Conservation (phyloP, 2,797 vertebrate species). For the Champsocephalus esox region DNA sequence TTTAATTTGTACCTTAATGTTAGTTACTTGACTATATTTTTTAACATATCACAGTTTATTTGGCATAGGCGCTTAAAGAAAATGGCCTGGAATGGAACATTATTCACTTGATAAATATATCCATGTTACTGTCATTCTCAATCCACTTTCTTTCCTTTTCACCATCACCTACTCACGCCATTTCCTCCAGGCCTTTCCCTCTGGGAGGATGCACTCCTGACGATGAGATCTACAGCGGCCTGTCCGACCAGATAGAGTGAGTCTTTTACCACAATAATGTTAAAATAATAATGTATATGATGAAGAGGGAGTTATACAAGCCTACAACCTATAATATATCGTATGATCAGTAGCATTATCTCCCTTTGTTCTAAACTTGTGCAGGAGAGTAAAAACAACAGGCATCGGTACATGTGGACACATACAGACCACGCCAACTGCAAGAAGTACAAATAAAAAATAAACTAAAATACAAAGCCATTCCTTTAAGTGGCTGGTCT, state of each 20-base stretch:
- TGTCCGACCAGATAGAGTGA: constrained; percentile 95
- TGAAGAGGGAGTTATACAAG: background rate
- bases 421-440: background rate
- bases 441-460: background rate
- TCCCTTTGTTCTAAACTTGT: background rate
- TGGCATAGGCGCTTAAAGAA: background rate
- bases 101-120: background rate
- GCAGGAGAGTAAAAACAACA: background rate
- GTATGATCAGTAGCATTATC: no score
- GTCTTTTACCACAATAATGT: constrained; percentile 44
- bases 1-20: background rate
- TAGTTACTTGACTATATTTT: no score
- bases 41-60: background rate
- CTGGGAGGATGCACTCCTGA: constrained; percentile 85
- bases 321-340: background rate
- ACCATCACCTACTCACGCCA: background rate
- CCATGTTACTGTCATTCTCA: background rate
- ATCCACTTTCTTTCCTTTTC: background rate
- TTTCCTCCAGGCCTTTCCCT: constrained; percentile 88
- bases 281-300: background rate
- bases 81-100: background rate
- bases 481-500: background rate
- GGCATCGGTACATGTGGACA: background rate
- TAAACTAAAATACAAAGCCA: background rate
- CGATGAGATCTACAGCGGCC: constrained; percentile 93